Base-by-base conservation (phyloP, 1,140 invertebrate species). In the Macrosteles quadrilineatus region DNA sequence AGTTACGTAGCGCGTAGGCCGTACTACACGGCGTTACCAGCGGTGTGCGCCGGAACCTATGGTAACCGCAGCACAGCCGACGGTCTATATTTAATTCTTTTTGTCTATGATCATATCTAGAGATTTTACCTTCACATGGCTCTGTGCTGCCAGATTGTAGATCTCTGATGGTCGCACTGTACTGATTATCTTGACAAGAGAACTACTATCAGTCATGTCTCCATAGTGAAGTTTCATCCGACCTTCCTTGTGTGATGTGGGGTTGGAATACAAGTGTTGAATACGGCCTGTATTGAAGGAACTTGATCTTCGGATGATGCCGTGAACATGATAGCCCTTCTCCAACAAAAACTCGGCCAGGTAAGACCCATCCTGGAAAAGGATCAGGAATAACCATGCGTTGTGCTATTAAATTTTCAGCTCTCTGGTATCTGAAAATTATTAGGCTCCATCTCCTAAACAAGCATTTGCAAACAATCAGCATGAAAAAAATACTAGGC, bases 101-200 rank as follows among this genome's bases (percentile, higher is more conserved):
- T n/a, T n/a, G n/a, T n/a, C n/a, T n/a, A n/a, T n/a, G n/a, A n/a
- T n/a, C n/a, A n/a, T n/a, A n/a, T n/a, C n/a, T n/a, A n/a, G n/a
- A n/a, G n/a, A n/a, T n/a, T 84, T 87, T 72, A 99, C 97, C 85
- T 99, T 99, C 6, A 99, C 98, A 83, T 99, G 98, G 78, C 96
- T 98, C 81, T 99, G 98, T 1, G 98, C 98, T n/a, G 96, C 98
- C 63, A 99, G 85, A 86, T 99, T 99, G 79, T 99, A 99, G 72
- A 99, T 94, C 84, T 99, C 98, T 63, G 88, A 88, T 0, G 98
- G 98, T 77, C 91, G 87, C 25, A 88, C 87, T 77, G 87, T 84
- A 65, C 85, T 88, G 57, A 99, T 98, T 57, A 99, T 91, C 84
- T 98, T 98, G 29, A 98, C 94, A 72, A 99, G 84, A 81, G 96